phyloP scores from a whole-genome alignment of 2,113 vertebrate species.

The Phalacrocorax aristotelis region DNA sequence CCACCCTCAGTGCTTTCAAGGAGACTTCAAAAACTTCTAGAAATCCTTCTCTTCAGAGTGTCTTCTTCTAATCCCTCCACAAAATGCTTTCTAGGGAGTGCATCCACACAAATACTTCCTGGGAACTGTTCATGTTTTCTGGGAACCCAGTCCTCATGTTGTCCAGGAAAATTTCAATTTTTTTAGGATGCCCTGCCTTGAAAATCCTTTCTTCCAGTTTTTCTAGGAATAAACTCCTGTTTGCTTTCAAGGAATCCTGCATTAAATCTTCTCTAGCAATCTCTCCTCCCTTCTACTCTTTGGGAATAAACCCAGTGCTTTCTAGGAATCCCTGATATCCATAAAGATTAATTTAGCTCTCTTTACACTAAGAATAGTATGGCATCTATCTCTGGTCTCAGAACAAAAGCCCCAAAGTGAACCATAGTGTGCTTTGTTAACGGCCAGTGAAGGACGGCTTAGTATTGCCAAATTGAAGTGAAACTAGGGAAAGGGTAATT shows the following conservation, averaged over 20 bases:
- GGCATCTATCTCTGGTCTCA: no score
- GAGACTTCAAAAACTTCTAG: neutral
- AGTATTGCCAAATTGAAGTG: no score
- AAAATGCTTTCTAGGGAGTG: neutral
- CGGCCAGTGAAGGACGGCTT: no score
- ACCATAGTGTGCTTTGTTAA: no score
- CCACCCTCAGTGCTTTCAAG: neutral
- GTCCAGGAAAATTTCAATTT: neutral
- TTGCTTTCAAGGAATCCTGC: neutral
- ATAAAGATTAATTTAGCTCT: no score
- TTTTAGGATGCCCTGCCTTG: neutral
- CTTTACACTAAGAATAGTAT: no score
- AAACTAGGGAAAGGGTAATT: no score
- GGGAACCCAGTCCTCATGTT: neutral
- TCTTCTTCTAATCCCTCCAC: neutral
- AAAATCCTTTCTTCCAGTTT: neutral
- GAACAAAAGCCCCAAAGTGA: no score
- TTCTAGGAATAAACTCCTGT: neutral
- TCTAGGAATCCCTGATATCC: neutral
- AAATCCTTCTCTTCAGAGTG: no score
- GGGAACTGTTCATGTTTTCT: neutral
- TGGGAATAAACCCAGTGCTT: neutral
- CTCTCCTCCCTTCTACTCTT: neutral
- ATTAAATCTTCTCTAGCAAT: no score
- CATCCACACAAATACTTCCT: neutral